Base-by-base conservation (phyloP, 1,140 invertebrate species). In the Drosophila pachea region DNA sequence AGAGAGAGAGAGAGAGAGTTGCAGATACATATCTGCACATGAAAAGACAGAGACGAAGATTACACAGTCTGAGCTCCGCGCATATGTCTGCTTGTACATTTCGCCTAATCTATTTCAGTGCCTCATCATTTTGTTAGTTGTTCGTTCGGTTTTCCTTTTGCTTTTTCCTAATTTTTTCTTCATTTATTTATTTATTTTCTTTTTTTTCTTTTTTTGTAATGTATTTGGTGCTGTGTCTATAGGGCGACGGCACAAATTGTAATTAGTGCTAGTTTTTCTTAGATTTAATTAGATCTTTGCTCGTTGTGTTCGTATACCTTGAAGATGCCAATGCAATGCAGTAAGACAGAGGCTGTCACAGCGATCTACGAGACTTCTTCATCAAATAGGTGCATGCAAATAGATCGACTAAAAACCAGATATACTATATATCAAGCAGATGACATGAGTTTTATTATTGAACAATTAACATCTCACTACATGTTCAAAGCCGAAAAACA, bases 61-160 rank as follows among this genome's bases (percentile, higher is more conserved):
- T 50, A 47, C 52, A 65, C 40, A 54, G 61, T 58, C 54, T 61
- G 56, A 64, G 55, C 70, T 47, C 63, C 62, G 59, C 36, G 48
- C 53, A 31, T 22, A 36, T 52, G 59, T 60, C 66, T 77, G 63
- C 42, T 62, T 73, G 68, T 82, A 58, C 75, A 75, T 83, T 84
- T 83, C 63, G 68, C 83, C 70, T 73, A 76, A 79, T 83, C 76
- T 84, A 83, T 83, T 83, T 83, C 76, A 76, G 79, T 83, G 54
- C 61, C 64, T 65, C 61, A 65, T 65, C 61, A 69, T 65, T 69
- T 69, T 56, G 53, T 64, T 52, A 33, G 52, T n/a, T n/a, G n/a
- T n/a, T 38, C 49, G 33, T 59, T 43, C 29, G 29, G 11, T 35
- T 52, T 49, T 49, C 11, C 7, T 8, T 31, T 40, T 40, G 50